A percentile compares a stretch with the other conserved stretches of the same genome.
Evolutionary conservation across 2,797 vertebrate genomes (phyloP).

Genomic region (Scolopax rusticola): DNA sequence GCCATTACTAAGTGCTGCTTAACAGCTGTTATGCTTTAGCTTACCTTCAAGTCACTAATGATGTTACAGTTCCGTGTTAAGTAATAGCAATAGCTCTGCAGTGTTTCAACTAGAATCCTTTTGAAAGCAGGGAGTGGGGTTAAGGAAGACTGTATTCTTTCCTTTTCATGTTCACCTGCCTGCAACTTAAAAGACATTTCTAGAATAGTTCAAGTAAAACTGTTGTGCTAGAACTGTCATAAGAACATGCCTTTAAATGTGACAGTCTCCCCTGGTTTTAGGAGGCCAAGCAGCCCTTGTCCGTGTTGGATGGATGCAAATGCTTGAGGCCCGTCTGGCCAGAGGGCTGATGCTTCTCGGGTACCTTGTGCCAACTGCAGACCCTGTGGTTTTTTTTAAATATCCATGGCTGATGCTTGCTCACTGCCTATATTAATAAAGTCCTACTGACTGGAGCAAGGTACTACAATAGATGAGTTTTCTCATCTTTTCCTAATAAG

Average conservation of each 20-base stretch:
- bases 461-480: neutral
- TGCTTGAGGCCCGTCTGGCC: neutral
- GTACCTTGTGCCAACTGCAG: neutral
- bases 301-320: accelerated
- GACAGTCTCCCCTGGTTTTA: neutral
- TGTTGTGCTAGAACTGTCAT: neutral
- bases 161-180: neutral
- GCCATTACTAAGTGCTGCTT: neutral
- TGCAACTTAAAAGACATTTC: neutral
- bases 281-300: neutral
- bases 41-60: neutral
- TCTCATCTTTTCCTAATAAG: neutral
- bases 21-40: neutral
- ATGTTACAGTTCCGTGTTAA: neutral
- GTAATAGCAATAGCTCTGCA: neutral
- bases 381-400: neutral
- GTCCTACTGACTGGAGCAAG: neutral
- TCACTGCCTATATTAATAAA: neutral
- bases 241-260: neutral
- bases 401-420: neutral
- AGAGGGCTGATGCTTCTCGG: neutral
- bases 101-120: neutral
- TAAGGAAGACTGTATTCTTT: neutral
- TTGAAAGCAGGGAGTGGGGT: neutral
- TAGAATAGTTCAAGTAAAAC: neutral